Percentiles rank a stretch among this genome's conserved stretches.
Conservation (phyloP, 2,113 vertebrate genomes). For the Acanthisitta chloris region DNA sequence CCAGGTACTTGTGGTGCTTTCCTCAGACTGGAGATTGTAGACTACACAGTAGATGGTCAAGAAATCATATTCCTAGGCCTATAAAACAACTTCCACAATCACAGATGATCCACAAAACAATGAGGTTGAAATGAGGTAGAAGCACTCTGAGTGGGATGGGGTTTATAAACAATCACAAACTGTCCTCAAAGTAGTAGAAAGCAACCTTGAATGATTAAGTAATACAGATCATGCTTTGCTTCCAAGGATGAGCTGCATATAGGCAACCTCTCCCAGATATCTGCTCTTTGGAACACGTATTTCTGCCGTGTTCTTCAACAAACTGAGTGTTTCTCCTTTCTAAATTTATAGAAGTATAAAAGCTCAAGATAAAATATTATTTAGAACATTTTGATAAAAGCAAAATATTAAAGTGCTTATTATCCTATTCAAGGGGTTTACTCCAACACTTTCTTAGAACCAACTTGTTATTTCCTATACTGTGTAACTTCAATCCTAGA, state of each 20-base stretch:
- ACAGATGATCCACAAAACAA: not conserved
- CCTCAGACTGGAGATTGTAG: not conserved
- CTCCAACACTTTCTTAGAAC: not conserved
- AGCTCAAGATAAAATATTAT: not conserved
- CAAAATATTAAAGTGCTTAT: not conserved
- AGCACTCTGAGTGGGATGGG: not conserved
- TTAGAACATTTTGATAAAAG: not conserved
- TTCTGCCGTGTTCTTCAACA: not conserved
- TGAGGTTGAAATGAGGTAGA: not conserved
- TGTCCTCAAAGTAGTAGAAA: not conserved
- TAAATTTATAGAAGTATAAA: not conserved
- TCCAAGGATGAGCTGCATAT: not conserved
- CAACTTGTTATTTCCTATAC: not conserved
- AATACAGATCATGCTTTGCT: not conserved
- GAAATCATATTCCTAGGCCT: not conserved
- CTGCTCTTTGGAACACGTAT: not conserved
- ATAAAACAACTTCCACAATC: not conserved
- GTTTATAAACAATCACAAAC: not conserved
- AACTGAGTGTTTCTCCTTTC: not conserved
- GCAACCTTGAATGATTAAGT: not conserved
- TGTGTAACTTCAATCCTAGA: not conserved
- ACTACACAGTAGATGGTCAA: not conserved
- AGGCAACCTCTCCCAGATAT: not conserved
- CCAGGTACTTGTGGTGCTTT: not conserved
- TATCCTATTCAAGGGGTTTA: not conserved